Base-by-base conservation (phyloP, 2,797 vertebrate species). In the Thunnus albacares region DNA sequence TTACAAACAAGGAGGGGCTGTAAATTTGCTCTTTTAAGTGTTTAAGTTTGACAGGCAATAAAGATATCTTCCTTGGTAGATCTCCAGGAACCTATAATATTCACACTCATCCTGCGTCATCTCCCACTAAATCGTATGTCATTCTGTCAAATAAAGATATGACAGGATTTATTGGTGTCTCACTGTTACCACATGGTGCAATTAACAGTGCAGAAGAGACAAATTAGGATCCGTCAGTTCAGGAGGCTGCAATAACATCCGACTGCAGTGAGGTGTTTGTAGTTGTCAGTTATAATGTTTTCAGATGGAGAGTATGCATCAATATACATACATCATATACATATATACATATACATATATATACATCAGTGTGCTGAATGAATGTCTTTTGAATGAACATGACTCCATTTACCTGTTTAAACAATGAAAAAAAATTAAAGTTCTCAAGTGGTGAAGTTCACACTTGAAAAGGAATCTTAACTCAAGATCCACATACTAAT, bases 51-150 rank as follows among this genome's bases (percentile, higher is more conserved):
- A 78, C 57, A 85, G 59, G 64, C 81, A 75, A 74, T 89, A 83
- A 83, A 86, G 82, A 82, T 79, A 88, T 87, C 79, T 85, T 87
- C 38, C 77, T 68, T 80, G 71, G 74, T 78, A 28, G 77, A 70
- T 41, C 26, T 78, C 82, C 83, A 89, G 47, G 68, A 65, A 38
- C 51, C 24, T 18, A 28, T 49, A 66, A 78, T 80, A 64, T 73
- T 45, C 12, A 47, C 60, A 38, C 59, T 87, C 73, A 70, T 71
- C 75, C 72, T 74, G 65, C 71, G 77, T 61, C 52, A 28, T 69
- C 22, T 71, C 17, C 55, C 61, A 63, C 17, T 51, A 6, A 53
- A 33, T 74, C 14, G 1, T 56, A 51, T 35, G 71, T 38, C 6
- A 59, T 53, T 24, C 47, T 72, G 30, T 59, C 49, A 72, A 71